Evolutionary conservation across 2,797 vertebrate species (phyloP).

Genomic region (Macrochelys suwanniensis): DNA sequence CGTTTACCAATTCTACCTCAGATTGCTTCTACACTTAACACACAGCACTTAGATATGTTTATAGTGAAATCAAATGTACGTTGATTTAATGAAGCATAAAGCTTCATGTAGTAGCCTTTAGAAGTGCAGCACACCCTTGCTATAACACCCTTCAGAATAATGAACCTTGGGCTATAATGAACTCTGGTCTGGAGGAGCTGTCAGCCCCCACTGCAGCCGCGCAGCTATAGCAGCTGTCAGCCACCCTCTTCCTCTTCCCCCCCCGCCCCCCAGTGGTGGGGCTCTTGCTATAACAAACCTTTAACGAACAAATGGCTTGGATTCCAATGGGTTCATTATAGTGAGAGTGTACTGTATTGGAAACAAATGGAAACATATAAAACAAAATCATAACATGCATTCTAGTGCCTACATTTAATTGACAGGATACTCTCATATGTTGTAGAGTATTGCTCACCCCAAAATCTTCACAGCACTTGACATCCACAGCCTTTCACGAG

Average conservation of each 20-base stretch:
- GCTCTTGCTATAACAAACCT: neutral
- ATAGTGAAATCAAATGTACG: too few relatives aligned
- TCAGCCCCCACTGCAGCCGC: neutral
- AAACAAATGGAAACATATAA: neutral
- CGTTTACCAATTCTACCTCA: neutral
- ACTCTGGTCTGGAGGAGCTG: neutral
- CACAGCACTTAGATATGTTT: neutral
- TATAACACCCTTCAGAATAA: neutral
- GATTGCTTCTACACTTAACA: neutral
- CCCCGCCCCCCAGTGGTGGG: accelerated
- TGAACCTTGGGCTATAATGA: neutral
- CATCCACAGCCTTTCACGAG: neutral
- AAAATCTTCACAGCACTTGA: neutral
- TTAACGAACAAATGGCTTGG: neutral
- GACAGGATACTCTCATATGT: neutral
- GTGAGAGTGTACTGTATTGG: neutral
- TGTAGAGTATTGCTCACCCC: neutral
- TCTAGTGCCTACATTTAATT: neutral
- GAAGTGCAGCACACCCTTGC: neutral
- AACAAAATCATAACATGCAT: neutral
- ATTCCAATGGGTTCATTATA: neutral
- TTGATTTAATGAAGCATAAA: too few relatives aligned
- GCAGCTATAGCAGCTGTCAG: too few relatives aligned
- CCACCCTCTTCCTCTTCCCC: neutral
- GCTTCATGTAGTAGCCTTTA: neutral